Percentiles rank a stretch among this genome's conserved stretches.
phyloP scores from a whole-genome alignment of 2,888 invertebrate genomes.

The Baronia brevicornis region DNA sequence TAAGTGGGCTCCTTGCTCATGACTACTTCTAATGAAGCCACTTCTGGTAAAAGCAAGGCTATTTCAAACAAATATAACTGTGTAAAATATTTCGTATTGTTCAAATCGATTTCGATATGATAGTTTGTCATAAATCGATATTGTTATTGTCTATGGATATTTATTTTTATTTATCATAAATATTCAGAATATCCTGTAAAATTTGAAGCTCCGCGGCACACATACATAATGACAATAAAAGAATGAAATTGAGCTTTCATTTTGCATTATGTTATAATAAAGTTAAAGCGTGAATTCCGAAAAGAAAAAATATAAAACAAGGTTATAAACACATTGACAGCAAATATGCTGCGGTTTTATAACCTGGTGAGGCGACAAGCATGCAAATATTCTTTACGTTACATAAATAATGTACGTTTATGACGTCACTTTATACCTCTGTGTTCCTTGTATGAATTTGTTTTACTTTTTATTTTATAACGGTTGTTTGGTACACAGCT shows the following conservation, averaged over 20 bases:
- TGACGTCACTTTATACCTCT: constrained; percentile 6
- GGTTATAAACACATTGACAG: constrained; percentile 16
- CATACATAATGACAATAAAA: constrained; percentile 3
- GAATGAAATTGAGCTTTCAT: constrained; percentile 7
- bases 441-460: constrained; percentile 5
- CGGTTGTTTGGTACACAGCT: neutral
- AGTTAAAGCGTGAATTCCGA: constrained; percentile 9
- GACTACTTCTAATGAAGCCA: too few species aligned
- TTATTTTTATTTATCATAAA: too few species aligned
- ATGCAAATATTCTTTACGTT: constrained; percentile 9
- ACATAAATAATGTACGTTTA: constrained; percentile 14
- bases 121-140: too few species aligned
- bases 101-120: too few species aligned
- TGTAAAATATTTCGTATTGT: too few species aligned
- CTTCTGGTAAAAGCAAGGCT: too few species aligned
- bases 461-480: constrained; percentile 2
- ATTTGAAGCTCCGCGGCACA: too few species aligned
- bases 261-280: constrained; percentile 6
- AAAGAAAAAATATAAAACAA: constrained; percentile 15
- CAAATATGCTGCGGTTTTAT: constrained; percentile 14
- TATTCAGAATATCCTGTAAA: too few species aligned
- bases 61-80: too few species aligned
- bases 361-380: constrained; percentile 6
- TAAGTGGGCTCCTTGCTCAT: too few species aligned
- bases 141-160: too few species aligned